These are phyloP conservation scores for Coranthus polyacanthus DNA, from an alignment of 2,797 vertebrate genomes.

Conservation along the genomic window DNA sequence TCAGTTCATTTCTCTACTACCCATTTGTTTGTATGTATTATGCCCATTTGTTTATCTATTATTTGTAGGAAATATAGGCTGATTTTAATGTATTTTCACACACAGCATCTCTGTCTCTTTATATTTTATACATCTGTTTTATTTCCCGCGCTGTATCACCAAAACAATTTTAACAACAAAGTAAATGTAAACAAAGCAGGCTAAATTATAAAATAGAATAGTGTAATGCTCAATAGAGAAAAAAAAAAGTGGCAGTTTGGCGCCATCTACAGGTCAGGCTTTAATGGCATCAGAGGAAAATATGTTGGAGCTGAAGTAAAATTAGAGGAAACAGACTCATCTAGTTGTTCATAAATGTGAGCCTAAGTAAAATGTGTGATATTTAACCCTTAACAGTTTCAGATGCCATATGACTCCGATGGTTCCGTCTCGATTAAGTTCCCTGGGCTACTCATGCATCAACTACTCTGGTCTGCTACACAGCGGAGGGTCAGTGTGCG, in stretches of 20 bases:
- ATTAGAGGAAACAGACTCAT: not conserved
- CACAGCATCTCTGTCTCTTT: too few relatives aligned
- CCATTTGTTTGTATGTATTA: too few relatives aligned
- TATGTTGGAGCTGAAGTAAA: not conserved
- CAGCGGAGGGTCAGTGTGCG: constrained; percentile 54
- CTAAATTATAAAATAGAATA: too few relatives aligned
- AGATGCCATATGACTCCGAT: fast-evolving
- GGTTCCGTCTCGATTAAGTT: constrained; percentile 51
- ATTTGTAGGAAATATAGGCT: too few relatives aligned
- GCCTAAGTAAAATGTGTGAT: not conserved
- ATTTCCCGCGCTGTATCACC: too few relatives aligned
- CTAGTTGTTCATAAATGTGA: fast-evolving
- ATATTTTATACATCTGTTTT: too few relatives aligned
- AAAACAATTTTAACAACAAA: too few relatives aligned
- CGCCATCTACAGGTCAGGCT: constrained; percentile 40
- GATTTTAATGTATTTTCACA: too few relatives aligned
- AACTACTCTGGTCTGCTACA: constrained; percentile 70
- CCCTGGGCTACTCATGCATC: constrained; percentile 43
- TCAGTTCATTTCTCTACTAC: too few relatives aligned
- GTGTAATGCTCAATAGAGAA: not conserved
- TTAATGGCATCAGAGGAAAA: not conserved
- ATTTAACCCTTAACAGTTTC: fast-evolving
- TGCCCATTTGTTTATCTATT: too few relatives aligned
- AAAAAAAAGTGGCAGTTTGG: constrained; percentile 8
- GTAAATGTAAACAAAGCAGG: too few relatives aligned